Conservation (phyloP, 2,888 invertebrate genomes). For the Caenorhabditis auriculariae region DNA sequence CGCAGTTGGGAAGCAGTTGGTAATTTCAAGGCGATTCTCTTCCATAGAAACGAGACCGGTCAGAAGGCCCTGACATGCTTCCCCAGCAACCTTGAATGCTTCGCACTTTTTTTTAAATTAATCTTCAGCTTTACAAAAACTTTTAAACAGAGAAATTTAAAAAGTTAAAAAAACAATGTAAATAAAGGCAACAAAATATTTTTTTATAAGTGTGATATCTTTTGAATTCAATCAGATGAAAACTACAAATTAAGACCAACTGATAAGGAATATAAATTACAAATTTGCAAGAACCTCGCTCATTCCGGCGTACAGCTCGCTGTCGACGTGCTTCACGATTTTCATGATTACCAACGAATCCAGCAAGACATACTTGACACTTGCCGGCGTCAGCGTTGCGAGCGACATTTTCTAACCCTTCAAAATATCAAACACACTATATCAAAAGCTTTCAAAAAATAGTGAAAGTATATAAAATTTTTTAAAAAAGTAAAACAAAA, state of each 20-base stretch:
- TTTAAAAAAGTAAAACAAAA: no score
- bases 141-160: not conserved
- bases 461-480: no score
- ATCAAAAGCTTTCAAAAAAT: no score
- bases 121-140: no score
- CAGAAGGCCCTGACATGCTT: slow-evolving; percentile 61
- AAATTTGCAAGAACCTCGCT: slow-evolving; percentile 41
- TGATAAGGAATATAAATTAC: not conserved
- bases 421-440: no score
- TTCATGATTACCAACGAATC: slow-evolving; percentile 59
- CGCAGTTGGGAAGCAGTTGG: slow-evolving; percentile 63
- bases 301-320: slow-evolving; percentile 61
- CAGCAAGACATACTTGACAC: slow-evolving; percentile 50
- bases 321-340: slow-evolving; percentile 63
- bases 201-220: no score
- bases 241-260: not conserved
- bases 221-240: no score
- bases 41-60: slow-evolving; percentile 61
- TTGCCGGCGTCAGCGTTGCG: slow-evolving; percentile 38
- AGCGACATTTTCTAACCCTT: slow-evolving; percentile 18
- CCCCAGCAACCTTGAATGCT: slow-evolving; percentile 61
- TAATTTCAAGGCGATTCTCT: slow-evolving; percentile 60
- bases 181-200: not conserved
- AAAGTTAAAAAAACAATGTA: not conserved
- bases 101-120: no score